phyloP scores from a whole-genome alignment of 1,140 invertebrate species.

The Tetramorium alpestre region DNA sequence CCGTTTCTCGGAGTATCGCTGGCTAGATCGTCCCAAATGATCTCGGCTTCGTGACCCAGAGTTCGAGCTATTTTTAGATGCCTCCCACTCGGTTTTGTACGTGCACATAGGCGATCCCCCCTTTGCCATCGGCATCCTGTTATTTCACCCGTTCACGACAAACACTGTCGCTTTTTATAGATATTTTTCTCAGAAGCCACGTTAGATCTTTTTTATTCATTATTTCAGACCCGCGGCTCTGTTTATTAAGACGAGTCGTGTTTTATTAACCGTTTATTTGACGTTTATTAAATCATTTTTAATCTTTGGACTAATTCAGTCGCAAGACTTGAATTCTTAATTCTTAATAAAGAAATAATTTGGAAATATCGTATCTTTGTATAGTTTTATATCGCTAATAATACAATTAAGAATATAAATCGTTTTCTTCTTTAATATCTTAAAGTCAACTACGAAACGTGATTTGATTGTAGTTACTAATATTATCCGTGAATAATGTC shows the following conservation, averaged over 20 bases:
- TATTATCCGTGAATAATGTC: not conserved
- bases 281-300: not conserved
- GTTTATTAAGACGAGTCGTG: slow-evolving; percentile 1
- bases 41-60: slow-evolving; percentile 67
- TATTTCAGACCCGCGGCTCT: not conserved
- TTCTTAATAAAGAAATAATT: not conserved
- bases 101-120: slow-evolving; percentile 41
- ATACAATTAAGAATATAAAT: not conserved
- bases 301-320: not conserved
- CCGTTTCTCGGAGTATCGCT: slow-evolving; percentile 65
- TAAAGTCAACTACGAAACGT: not conserved
- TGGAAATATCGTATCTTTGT: not conserved
- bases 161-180: slow-evolving; percentile 57
- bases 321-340: not conserved
- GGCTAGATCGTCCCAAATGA: slow-evolving; percentile 53
- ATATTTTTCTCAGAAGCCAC: slow-evolving; percentile 46
- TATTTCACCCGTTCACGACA: slow-evolving; percentile 41
- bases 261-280: not conserved
- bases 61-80: slow-evolving; percentile 69
- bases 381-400: not conserved
- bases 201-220: slow-evolving; percentile 31
- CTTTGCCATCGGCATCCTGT: slow-evolving; percentile 47
- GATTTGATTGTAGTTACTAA: not conserved
- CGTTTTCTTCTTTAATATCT: not conserved
- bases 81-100: slow-evolving; percentile 50